A percentile compares a stretch with the other conserved stretches of the same genome.
phyloP scores from a whole-genome alignment of 2,113 vertebrate genomes.

The Pachypanchax playfairii region DNA sequence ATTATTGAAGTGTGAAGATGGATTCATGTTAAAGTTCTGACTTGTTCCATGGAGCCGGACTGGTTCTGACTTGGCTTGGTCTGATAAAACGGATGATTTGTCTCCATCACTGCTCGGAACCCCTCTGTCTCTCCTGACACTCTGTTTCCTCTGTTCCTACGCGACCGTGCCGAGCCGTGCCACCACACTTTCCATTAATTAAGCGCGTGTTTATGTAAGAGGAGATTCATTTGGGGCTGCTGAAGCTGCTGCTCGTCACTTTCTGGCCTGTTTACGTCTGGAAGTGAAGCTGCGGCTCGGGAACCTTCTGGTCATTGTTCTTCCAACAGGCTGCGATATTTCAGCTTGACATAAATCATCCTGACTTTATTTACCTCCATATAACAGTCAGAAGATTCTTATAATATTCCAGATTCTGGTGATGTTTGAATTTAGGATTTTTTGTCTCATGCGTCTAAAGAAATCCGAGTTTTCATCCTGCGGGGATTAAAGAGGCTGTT shows the following conservation, averaged over 20 bases:
- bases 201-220: constrained; percentile 28
- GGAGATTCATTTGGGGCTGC: constrained; percentile 15
- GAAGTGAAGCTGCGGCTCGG: too few species aligned
- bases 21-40: too few species aligned
- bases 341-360: too few species aligned
- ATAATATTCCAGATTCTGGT: too few species aligned
- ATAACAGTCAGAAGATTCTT: too few species aligned
- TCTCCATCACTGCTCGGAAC: constrained; percentile 3
- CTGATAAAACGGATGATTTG: background rate
- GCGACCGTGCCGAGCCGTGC: constrained; percentile 42
- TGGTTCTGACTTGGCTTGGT: background rate
- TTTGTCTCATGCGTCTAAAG: too few species aligned
- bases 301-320: background rate
- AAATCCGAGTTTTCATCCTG: too few species aligned
- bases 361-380: too few species aligned
- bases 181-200: constrained; percentile 54
- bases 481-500: too few species aligned
- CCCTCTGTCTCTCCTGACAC: constrained; percentile 39
- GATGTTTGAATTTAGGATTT: too few species aligned
- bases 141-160: constrained; percentile 44
- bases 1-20: too few species aligned
- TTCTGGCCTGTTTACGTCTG: constrained; percentile 20
- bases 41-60: background rate
- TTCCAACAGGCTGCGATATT: too few species aligned
- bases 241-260: constrained; percentile 17